phyloP scores from a whole-genome alignment of 2,888 invertebrate genomes.

The Autographa gamma region DNA sequence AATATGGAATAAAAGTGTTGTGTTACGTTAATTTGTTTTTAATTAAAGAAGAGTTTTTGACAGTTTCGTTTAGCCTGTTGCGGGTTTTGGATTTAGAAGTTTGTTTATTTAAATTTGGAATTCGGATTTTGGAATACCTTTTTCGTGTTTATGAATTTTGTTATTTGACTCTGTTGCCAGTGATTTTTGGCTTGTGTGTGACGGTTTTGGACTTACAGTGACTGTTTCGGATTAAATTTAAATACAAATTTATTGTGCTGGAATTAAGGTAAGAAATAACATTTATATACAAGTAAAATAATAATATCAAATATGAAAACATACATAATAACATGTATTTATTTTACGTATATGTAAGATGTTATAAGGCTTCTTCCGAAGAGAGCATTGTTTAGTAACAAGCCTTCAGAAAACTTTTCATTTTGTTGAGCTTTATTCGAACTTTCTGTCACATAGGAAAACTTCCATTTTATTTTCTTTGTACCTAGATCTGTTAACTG shows the following conservation, averaged over 20 bases:
- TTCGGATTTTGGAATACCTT: constrained; percentile 12
- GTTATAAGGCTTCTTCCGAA: neutral
- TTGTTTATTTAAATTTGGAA: constrained; percentile 18
- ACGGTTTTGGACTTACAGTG: constrained; percentile 19
- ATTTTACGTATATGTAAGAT: neutral
- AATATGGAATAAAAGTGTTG: constrained; percentile 36
- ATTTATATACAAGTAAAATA: neutral
- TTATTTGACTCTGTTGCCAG: constrained; percentile 29
- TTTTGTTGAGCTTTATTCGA: neutral
- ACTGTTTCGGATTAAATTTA: constrained; percentile 34
- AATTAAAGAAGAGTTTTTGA: constrained; percentile 50
- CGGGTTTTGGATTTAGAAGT: constrained; percentile 18
- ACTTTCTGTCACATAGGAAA: neutral
- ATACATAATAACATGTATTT: neutral
- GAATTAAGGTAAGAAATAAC: constrained; percentile 34
- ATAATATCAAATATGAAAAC: no score
- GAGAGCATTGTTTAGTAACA: neutral
- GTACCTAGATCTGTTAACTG: neutral
- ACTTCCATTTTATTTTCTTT: neutral
- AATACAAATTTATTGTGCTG: neutral
- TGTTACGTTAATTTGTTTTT: constrained; percentile 41
- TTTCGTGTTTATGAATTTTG: constrained; percentile 15
- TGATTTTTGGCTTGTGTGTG: constrained; percentile 41
- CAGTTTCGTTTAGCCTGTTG: constrained; percentile 37
- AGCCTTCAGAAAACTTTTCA: neutral